Evolutionary conservation across 2,797 vertebrate species (phyloP).

Genomic region (Potorous gilbertii): DNA sequence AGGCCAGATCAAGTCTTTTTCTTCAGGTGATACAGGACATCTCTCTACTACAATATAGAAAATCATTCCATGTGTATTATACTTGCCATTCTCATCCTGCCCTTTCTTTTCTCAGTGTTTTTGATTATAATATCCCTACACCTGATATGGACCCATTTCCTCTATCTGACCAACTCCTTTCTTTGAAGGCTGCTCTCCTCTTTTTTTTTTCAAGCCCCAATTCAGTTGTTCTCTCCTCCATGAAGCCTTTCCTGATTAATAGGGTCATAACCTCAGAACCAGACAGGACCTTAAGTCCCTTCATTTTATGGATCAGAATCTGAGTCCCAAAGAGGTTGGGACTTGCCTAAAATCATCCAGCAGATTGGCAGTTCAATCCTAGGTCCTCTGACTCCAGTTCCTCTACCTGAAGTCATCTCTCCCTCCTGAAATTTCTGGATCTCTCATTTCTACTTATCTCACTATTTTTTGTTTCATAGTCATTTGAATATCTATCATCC

Average conservation of each 20-base stretch:
- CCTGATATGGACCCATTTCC: neutral
- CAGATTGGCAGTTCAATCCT: neutral
- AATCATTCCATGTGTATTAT: neutral
- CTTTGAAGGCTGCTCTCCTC: neutral
- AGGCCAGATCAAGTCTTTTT: slow-evolving; percentile 16
- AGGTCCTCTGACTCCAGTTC: neutral
- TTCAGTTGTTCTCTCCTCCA: neutral
- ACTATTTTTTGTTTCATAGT: neutral
- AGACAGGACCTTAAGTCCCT: neutral
- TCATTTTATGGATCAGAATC: neutral
- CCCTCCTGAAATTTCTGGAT: neutral
- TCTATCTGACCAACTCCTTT: neutral
- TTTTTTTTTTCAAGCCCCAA: neutral
- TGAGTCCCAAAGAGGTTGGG: neutral
- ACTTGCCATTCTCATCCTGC: neutral
- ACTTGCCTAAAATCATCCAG: neutral
- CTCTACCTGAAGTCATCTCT: neutral
- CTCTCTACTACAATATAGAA: neutral
- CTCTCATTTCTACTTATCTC: neutral
- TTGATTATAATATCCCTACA: neutral
- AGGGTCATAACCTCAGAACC: neutral
- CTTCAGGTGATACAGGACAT: neutral
- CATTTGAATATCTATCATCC: neutral
- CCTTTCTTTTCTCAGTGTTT: neutral
- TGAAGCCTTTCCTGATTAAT: neutral